Conservation (phyloP, 1,140 invertebrate species). For the Ephestia elutella region DNA sequence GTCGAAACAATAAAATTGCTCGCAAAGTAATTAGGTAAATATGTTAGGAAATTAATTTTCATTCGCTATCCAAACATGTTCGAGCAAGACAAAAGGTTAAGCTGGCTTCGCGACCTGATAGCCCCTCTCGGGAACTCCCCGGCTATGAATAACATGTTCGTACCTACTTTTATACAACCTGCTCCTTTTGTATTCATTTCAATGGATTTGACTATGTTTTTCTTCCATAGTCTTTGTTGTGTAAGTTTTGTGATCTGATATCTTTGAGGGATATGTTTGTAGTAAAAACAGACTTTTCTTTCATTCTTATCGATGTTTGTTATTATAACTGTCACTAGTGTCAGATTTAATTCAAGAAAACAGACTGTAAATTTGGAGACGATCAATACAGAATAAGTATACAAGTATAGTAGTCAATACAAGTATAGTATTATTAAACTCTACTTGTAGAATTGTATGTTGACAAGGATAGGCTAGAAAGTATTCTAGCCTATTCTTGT, state of each 20-base stretch:
- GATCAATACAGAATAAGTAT: too few relatives aligned
- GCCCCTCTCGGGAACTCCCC: neutral
- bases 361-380: too few relatives aligned
- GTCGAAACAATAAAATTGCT: neutral
- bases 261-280: too few relatives aligned
- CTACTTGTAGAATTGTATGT: too few relatives aligned
- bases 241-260: neutral
- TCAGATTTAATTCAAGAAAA: too few relatives aligned
- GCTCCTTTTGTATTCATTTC: neutral
- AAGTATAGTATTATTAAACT: too few relatives aligned
- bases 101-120: neutral
- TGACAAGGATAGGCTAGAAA: too few relatives aligned
- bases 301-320: too few relatives aligned
- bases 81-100: neutral
- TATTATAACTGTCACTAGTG: too few relatives aligned
- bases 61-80: neutral
- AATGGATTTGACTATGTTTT: neutral
- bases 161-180: neutral
- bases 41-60: constrained; percentile 2
- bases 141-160: neutral
- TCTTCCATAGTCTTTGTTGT: neutral
- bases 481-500: too few relatives aligned
- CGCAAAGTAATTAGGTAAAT: constrained; percentile 3
- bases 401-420: too few relatives aligned
- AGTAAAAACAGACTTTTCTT: too few relatives aligned